These are phyloP conservation scores for Sphaerophoria rueppellii DNA, from an alignment of 2,888 invertebrate species.

Conservation along the genomic window DNA sequence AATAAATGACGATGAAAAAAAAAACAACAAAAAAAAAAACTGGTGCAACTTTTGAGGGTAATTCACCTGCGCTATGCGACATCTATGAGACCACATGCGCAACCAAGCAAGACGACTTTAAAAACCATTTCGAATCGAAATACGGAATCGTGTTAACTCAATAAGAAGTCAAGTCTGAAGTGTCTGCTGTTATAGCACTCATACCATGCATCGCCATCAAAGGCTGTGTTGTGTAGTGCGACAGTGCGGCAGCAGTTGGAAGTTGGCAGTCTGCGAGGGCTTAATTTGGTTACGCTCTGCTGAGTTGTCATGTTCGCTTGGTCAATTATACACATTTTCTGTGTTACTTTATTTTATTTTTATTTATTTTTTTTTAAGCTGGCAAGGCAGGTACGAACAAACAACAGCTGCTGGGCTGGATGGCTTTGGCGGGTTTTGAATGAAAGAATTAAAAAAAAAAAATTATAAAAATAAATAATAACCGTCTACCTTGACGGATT, in stretches of 20 bases:
- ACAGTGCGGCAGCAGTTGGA: neutral
- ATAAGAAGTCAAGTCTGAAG: constrained; percentile 21
- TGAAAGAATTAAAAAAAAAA: constrained; percentile 11
- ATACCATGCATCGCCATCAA: constrained; percentile 7
- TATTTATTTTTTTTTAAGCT: neutral
- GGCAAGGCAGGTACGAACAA: neutral
- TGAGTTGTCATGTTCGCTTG: constrained; percentile 68
- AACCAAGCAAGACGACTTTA: constrained; percentile 58
- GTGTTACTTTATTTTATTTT: constrained; percentile 37
- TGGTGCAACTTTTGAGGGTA: constrained; percentile 69
- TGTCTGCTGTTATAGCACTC: constrained; percentile 18
- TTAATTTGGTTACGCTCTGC: constrained; percentile 66
- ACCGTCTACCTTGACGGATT: constrained; percentile 64
- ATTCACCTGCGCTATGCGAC: constrained; percentile 63
- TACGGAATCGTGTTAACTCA: constrained; percentile 15
- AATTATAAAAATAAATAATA: constrained; percentile 28
- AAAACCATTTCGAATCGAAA: neutral
- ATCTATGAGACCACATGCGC: constrained; percentile 63
- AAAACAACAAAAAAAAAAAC: constrained; percentile 22
- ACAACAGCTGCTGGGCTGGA: constrained; percentile 53
- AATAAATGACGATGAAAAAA: constrained; percentile 18
- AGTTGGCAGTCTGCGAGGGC: constrained; percentile 15
- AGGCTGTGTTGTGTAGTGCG: constrained; percentile 1
- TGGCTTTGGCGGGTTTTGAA: neutral
- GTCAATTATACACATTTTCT: constrained; percentile 42